Conservation (phyloP, 2,888 invertebrate species). For the Molorchus minor region DNA sequence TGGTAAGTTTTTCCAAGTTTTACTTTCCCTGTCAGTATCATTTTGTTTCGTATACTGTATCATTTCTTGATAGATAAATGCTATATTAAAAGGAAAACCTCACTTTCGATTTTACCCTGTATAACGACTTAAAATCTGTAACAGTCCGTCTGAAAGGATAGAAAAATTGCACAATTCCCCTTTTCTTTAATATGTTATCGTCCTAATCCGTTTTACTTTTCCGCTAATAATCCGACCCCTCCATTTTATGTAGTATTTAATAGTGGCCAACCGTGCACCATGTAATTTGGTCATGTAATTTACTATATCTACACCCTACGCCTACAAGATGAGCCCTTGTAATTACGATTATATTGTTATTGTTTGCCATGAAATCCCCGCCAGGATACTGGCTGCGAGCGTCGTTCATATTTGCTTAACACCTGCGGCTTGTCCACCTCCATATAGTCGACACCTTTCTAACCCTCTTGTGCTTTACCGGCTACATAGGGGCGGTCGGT, state of each 20-base stretch:
- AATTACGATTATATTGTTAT: constrained; percentile 35
- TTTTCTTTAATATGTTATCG: constrained; percentile 1
- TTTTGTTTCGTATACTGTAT: too few species aligned
- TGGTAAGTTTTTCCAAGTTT: too few species aligned
- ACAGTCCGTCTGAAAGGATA: too few species aligned
- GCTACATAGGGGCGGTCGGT: too few species aligned
- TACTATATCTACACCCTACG: constrained; percentile 24
- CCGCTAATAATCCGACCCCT: constrained; percentile 17
- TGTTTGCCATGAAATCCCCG: constrained; percentile 29
- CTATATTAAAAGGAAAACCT: too few species aligned
- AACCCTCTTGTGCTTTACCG: too few species aligned
- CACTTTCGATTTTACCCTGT: too few species aligned
- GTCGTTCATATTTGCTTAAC: constrained; percentile 28
- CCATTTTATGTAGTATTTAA: constrained; percentile 26
- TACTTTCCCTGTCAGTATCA: too few species aligned
- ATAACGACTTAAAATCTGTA: too few species aligned
- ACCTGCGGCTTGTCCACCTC: constrained; percentile 26
- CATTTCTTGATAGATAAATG: too few species aligned
- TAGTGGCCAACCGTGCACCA: constrained; percentile 18
- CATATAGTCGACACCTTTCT: too few species aligned
- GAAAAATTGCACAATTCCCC: constrained; percentile 9
- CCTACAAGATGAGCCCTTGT: constrained; percentile 28
- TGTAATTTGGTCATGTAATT: constrained; percentile 22
- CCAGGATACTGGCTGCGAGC: constrained; percentile 21
- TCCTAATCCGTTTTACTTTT: constrained; percentile 1